Evolutionary conservation across 2,113 vertebrate species (phyloP).

Genomic region (Silurus glanis): DNA sequence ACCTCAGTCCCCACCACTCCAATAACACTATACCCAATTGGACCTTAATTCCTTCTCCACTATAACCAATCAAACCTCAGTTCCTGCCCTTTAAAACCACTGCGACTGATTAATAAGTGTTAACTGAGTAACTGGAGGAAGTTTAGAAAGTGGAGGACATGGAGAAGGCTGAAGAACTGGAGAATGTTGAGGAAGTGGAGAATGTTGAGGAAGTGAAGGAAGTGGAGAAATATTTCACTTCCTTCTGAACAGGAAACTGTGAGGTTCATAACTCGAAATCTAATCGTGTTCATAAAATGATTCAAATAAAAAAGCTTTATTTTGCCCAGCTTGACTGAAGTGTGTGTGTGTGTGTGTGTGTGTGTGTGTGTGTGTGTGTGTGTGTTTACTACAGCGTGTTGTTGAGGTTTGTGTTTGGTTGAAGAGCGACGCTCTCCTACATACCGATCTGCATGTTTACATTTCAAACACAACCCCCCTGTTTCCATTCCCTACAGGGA

Average conservation of each 20-base stretch:
- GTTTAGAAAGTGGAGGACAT: no score
- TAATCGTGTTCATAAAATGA: neutral
- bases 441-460: slow-evolving; percentile 59
- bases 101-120: neutral
- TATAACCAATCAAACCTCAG: neutral
- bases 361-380: neutral
- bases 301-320: neutral
- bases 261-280: neutral
- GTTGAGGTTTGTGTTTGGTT: slow-evolving; percentile 17
- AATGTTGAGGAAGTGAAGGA: no score
- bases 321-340: neutral
- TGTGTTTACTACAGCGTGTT: slow-evolving; percentile 13
- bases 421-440: slow-evolving; percentile 33
- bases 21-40: neutral
- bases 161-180: no score
- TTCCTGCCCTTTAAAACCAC: neutral
- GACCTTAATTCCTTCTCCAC: neutral
- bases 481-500: slow-evolving; percentile 57
- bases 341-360: neutral
- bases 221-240: neutral
- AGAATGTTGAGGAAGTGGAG: no score
- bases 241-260: neutral
- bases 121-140: no score
- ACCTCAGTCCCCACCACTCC: no score
- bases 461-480: slow-evolving; percentile 47